Percentiles rank a stretch among this genome's conserved stretches.
These are phyloP conservation scores for Tachysurus vachellii DNA, from an alignment of 2,113 vertebrate genomes.

Conservation along the genomic window DNA sequence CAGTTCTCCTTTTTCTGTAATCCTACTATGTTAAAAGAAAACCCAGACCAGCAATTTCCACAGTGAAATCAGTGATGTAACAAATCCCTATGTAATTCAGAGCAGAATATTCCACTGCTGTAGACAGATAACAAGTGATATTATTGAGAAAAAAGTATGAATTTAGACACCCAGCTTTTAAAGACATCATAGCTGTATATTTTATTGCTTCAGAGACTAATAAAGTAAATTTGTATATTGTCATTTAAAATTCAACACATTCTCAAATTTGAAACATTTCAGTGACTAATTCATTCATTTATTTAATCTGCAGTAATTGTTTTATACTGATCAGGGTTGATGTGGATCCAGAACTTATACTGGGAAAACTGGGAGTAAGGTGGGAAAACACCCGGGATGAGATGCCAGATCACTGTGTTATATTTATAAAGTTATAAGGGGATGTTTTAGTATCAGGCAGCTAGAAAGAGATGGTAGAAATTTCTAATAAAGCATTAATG, in stretches of 20 bases:
- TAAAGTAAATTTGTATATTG: neutral
- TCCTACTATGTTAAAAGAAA: neutral
- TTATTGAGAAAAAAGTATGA: neutral
- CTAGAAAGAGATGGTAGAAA: too few relatives aligned
- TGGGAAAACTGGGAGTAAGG: too few relatives aligned
- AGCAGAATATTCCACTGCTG: neutral
- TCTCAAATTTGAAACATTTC: neutral
- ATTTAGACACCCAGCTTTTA: neutral
- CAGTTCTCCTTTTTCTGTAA: constrained; percentile 4
- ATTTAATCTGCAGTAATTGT: too few relatives aligned
- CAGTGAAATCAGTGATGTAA: neutral
- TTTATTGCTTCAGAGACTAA: neutral
- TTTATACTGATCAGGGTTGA: too few relatives aligned
- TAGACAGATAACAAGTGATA: neutral
- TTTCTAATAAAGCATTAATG: too few relatives aligned
- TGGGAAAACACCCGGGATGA: too few relatives aligned
- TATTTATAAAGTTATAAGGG: too few relatives aligned
- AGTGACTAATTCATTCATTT: too few relatives aligned
- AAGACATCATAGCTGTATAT: neutral
- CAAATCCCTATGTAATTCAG: neutral
- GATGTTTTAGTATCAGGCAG: too few relatives aligned
- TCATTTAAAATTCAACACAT: too few relatives aligned
- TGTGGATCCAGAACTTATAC: too few relatives aligned
- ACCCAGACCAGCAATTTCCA: neutral
- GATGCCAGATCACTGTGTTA: too few relatives aligned